A percentile compares a stretch with the other conserved stretches of the same genome.
phyloP scores from a whole-genome alignment of 2,888 invertebrate species.

The Rugalucina vietnamica region DNA sequence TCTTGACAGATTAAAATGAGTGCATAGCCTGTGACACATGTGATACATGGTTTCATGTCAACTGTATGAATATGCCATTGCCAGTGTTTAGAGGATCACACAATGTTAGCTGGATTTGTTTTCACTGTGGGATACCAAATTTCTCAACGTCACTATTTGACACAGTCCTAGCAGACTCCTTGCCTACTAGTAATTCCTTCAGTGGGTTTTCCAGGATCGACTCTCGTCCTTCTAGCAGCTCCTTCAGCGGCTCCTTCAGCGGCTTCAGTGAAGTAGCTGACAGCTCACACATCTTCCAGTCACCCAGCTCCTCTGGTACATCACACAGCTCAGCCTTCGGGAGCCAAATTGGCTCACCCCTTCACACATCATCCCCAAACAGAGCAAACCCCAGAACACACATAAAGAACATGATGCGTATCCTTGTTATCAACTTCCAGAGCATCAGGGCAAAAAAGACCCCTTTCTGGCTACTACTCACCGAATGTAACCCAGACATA shows the following conservation, averaged over 20 bases:
- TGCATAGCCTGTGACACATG: neutral
- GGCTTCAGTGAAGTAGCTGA: neutral
- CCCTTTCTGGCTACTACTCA: slow-evolving; percentile 13
- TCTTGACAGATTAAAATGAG: no score
- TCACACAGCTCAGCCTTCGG: neutral
- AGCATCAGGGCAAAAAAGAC: slow-evolving; percentile 20
- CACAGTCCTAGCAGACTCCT: neutral
- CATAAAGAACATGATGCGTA: neutral
- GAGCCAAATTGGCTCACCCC: neutral
- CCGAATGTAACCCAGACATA: slow-evolving; percentile 16
- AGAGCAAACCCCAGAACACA: neutral
- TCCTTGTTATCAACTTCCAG: slow-evolving; percentile 18
- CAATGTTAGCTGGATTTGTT: neutral
- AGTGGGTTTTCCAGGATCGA: no score
- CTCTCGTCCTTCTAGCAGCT: no score
- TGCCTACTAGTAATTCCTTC: neutral
- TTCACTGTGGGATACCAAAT: no score
- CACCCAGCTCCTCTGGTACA: neutral
- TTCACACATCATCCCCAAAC: neutral
- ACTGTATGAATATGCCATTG: neutral
- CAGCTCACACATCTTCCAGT: neutral
- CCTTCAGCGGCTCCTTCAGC: no score
- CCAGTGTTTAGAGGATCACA: neutral
- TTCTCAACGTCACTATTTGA: no score
- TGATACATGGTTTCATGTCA: no score